phyloP scores from a whole-genome alignment of 2,888 invertebrate genomes.

The Morpho helenor region DNA sequence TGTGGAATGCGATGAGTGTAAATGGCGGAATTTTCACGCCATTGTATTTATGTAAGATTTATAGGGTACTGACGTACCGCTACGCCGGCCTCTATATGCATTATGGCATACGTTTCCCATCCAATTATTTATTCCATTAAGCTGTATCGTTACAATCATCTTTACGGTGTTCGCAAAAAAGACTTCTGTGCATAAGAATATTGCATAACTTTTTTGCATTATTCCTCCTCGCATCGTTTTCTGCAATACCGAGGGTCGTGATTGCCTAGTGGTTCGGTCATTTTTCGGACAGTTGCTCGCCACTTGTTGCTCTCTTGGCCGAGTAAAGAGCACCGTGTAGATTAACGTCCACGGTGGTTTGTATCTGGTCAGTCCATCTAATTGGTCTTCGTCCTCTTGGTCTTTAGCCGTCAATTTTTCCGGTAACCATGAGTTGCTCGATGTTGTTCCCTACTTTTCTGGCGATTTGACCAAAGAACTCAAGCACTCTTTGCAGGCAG shows the following conservation, averaged over 20 bases:
- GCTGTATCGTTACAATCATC: conserved; percentile 8
- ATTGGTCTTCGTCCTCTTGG: too few relatives aligned
- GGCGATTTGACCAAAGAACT: too few relatives aligned
- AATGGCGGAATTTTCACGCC: conserved; percentile 43
- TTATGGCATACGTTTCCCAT: conserved; percentile 20
- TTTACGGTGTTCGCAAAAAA: conserved; percentile 8
- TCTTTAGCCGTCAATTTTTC: too few relatives aligned
- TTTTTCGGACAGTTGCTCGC: too few relatives aligned
- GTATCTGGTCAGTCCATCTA: too few relatives aligned
- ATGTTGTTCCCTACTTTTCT: too few relatives aligned
- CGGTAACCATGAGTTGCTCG: too few relatives aligned
- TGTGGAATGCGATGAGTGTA: conserved; percentile 51
- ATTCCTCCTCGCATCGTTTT: not conserved
- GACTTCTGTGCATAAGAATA: not conserved
- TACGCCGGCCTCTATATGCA: conserved; percentile 14
- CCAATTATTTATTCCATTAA: conserved; percentile 22
- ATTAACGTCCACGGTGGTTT: too few relatives aligned
- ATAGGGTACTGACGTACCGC: conserved; percentile 24
- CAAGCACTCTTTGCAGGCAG: too few relatives aligned
- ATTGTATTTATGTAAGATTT: conserved; percentile 40
- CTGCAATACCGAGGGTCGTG: not conserved
- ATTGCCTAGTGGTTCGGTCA: too few relatives aligned
- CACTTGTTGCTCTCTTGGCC: too few relatives aligned
- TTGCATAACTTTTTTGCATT: conserved; percentile 5
- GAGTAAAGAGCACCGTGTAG: too few relatives aligned